phyloP scores from a whole-genome alignment of 2,797 vertebrate genomes.

The Rousettus madagascariensis region DNA sequence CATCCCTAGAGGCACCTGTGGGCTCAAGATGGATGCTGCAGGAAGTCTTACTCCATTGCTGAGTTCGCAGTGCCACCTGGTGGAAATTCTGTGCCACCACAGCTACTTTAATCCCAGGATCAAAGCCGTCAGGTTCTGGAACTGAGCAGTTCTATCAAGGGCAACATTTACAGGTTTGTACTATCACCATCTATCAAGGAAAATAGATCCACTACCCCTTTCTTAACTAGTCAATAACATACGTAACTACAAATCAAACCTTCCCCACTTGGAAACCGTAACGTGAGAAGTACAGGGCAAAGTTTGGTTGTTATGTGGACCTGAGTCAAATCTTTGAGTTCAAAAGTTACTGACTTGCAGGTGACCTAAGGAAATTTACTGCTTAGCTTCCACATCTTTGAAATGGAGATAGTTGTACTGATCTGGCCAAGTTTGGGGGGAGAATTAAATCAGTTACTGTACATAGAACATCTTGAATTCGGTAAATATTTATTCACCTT shows the following conservation, averaged over 20 bases:
- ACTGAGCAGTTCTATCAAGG: background rate
- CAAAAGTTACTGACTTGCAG: background rate
- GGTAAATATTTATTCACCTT: background rate
- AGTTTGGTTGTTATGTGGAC: background rate
- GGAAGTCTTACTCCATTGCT: background rate
- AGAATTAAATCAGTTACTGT: background rate
- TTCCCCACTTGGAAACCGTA: background rate
- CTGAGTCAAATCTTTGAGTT: background rate
- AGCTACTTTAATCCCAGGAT: background rate
- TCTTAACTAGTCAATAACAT: background rate
- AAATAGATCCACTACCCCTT: background rate
- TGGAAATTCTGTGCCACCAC: background rate
- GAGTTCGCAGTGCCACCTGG: slow-evolving; percentile 38
- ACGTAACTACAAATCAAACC: background rate
- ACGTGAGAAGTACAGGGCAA: background rate
- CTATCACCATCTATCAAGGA: background rate
- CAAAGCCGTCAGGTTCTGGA: background rate
- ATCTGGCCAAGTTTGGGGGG: background rate
- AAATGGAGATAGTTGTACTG: background rate
- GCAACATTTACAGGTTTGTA: background rate
- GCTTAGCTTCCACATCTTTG: background rate
- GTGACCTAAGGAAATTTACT: background rate
- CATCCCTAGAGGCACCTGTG: background rate
- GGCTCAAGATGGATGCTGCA: background rate
- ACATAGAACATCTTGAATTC: background rate